A percentile compares a stretch with the other conserved stretches of the same genome.
phyloP scores from a whole-genome alignment of 2,113 vertebrate species.

The Chionis minor region DNA sequence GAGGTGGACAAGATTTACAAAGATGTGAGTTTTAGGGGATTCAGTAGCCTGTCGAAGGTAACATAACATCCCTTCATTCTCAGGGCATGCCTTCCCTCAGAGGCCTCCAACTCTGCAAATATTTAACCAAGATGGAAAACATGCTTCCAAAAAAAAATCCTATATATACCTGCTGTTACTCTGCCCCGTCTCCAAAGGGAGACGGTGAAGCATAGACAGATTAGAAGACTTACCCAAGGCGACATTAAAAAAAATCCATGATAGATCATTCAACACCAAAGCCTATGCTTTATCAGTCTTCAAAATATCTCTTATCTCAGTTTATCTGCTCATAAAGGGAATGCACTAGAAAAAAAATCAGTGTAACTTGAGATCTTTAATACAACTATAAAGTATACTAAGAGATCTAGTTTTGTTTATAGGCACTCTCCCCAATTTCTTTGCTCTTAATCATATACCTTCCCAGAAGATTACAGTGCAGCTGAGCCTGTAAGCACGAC shows the following conservation, averaged over 20 bases:
- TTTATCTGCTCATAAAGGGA: not conserved
- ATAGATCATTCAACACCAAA: not conserved
- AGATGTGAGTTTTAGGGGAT: not conserved
- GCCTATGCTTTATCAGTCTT: not conserved
- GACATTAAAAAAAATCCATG: not conserved
- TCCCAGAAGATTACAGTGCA: not conserved
- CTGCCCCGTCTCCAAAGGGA: not conserved
- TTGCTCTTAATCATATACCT: not conserved
- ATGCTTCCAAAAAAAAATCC: not conserved
- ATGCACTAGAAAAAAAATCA: not conserved
- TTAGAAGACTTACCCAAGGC: not conserved
- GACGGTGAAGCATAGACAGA: not conserved
- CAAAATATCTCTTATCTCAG: not conserved
- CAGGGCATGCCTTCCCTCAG: not conserved
- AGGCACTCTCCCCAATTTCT: not conserved
- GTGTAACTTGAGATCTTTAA: constrained; percentile 1
- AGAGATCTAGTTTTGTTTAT: not conserved
- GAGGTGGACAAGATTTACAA: not conserved
- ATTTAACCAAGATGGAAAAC: not conserved
- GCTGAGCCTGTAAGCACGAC: not conserved
- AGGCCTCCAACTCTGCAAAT: not conserved
- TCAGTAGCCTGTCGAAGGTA: not conserved
- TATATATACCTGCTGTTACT: not conserved
- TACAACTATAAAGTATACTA: not conserved
- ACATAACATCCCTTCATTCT: not conserved